Percentiles rank a stretch among this genome's conserved stretches.
phyloP scores from a whole-genome alignment of 2,888 invertebrate genomes.

The Drosophila kuntzei region DNA sequence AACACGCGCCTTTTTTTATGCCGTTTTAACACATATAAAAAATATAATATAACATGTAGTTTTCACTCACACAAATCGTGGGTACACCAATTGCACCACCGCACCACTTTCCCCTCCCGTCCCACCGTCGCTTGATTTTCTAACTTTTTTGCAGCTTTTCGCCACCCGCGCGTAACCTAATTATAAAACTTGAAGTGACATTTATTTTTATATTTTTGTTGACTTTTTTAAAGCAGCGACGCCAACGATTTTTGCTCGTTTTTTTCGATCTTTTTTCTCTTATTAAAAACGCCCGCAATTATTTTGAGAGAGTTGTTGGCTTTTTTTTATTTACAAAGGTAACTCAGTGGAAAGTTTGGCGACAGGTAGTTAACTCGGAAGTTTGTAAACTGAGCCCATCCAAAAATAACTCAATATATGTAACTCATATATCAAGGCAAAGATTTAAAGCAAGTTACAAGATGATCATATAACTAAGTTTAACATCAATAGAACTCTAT shows the following conservation, averaged over 20 bases:
- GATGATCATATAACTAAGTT: too few relatives aligned
- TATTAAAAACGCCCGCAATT: conserved; percentile 45
- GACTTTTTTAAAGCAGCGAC: conserved; percentile 39
- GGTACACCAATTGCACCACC: conserved; percentile 1
- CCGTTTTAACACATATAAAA: conserved; percentile 13
- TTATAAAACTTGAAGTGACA: conserved; percentile 69
- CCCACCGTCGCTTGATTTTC: neutral
- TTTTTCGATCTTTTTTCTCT: conserved; percentile 20
- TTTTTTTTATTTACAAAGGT: conserved; percentile 16
- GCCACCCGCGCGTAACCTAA: conserved; percentile 76
- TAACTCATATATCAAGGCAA: conserved; percentile 1
- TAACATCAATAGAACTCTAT: too few relatives aligned
- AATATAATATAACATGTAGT: conserved; percentile 10
- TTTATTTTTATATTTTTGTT: conserved; percentile 29
- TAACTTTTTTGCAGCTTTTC: conserved; percentile 52
- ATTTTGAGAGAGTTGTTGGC: conserved; percentile 10
- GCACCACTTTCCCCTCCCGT: neutral
- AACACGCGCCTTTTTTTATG: conserved; percentile 30
- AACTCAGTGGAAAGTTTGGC: conserved; percentile 40
- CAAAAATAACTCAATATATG: conserved; percentile 3
- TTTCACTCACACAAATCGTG: conserved; percentile 40
- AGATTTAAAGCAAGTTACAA: neutral
- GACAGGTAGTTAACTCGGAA: conserved; percentile 40
- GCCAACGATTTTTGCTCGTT: conserved; percentile 34
- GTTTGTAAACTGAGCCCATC: conserved; percentile 1